These are phyloP conservation scores for Festucalex cinctus DNA, from an alignment of 2,113 vertebrate species.

Conservation along the genomic window DNA sequence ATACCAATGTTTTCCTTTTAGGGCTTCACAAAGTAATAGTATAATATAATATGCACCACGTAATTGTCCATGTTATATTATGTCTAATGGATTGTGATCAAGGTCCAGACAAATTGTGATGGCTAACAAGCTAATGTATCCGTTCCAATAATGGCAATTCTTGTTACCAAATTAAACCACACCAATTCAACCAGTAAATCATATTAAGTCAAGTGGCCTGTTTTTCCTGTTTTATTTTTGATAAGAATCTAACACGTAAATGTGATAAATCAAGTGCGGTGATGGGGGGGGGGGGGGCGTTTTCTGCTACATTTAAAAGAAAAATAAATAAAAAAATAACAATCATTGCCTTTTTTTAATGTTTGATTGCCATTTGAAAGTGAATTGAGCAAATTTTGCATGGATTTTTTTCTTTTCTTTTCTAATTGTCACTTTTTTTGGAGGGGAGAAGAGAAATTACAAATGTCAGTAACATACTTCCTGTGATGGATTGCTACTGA, in stretches of 20 bases:
- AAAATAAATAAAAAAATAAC: not conserved
- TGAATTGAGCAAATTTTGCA: not conserved
- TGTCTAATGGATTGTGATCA: too few species aligned
- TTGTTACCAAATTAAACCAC: not conserved
- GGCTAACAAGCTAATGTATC: too few species aligned
- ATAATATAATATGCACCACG: too few species aligned
- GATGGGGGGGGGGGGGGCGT: too few species aligned
- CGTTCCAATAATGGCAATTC: too few species aligned
- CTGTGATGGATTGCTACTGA: conserved; percentile 50
- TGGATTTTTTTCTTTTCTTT: conserved; percentile 44
- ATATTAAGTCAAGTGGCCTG: not conserved
- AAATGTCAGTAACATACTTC: conserved; percentile 42
- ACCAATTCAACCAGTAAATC: not conserved
- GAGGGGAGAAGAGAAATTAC: conserved; percentile 33
- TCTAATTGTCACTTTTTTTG: conserved; percentile 28
- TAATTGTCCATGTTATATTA: too few species aligned
- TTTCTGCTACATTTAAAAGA: conserved; percentile 9
- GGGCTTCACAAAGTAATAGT: too few species aligned
- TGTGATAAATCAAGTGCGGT: not conserved
- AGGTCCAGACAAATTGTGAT: too few species aligned
- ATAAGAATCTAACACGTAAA: not conserved
- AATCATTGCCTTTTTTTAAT: conserved; percentile 3
- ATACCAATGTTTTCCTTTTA: too few species aligned
- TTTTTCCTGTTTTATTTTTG: not conserved
- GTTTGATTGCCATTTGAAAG: not conserved